A percentile compares a stretch with the other conserved stretches of the same genome.
Evolutionary conservation across 37 sponge, comb jelly and placozoan genomes (phyloP).

Genomic region (Oopsacas minuta): DNA sequence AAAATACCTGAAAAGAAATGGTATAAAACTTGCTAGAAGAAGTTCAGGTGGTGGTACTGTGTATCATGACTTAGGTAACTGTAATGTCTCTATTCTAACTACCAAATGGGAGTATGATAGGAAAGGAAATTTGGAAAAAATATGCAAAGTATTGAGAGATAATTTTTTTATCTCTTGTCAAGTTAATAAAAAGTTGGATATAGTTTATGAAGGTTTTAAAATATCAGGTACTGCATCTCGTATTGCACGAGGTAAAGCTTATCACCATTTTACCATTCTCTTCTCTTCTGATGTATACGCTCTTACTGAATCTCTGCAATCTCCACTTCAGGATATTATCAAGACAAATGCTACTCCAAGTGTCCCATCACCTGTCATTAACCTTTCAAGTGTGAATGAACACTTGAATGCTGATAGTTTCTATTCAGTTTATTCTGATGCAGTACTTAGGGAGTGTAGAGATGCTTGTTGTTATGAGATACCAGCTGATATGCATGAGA

Average conservation of each 20-base stretch:
- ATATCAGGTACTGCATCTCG: conserved; percentile 69
- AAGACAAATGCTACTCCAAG: conserved; percentile 44
- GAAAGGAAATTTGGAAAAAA: conserved; percentile 36
- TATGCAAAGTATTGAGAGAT: conserved; percentile 30
- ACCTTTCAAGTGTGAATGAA: neutral
- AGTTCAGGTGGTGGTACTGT: conserved; percentile 76
- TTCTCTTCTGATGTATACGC: conserved; percentile 26
- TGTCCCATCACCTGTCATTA: conserved; percentile 2
- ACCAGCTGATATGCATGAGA: neutral
- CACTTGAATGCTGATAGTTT: neutral
- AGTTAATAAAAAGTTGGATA: conserved; percentile 45
- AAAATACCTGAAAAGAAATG: conserved; percentile 22
- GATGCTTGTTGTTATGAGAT: neutral
- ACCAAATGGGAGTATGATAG: conserved; percentile 37
- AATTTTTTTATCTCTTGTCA: conserved; percentile 35
- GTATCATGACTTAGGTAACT: conserved; percentile 71
- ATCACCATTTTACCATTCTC: conserved; percentile 75
- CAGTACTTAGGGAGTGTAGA: neutral
- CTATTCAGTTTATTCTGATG: neutral
- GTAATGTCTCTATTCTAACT: conserved; percentile 56
- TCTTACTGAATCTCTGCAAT: conserved; percentile 2
- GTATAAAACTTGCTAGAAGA: conserved; percentile 43
- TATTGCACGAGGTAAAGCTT: conserved; percentile 31
- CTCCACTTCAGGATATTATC: conserved; percentile 17
- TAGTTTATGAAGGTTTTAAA: conserved; percentile 33